phyloP scores from a whole-genome alignment of 2,888 invertebrate species.

The Beris chalybata region DNA sequence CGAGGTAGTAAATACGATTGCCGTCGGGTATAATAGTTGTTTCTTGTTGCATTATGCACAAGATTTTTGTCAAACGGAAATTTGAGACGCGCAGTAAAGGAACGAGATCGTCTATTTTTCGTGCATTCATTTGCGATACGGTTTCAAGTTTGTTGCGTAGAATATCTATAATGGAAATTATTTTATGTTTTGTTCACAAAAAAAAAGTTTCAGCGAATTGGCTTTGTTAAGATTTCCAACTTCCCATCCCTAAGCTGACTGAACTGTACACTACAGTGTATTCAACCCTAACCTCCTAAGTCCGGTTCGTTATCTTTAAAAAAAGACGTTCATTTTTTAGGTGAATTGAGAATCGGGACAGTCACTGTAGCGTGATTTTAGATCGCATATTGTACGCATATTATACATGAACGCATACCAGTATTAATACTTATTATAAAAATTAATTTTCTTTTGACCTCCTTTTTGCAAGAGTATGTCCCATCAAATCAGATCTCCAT shows the following conservation, averaged over 20 bases:
- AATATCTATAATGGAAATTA: slow-evolving; percentile 45
- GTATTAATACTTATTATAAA: too few species aligned
- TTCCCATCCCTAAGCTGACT: too few species aligned
- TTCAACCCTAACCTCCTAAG: too few species aligned
- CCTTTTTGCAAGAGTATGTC: too few species aligned
- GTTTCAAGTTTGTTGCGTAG: slow-evolving; percentile 53
- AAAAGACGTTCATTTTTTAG: slow-evolving; percentile 48
- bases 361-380: too few species aligned
- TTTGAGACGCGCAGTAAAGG: slow-evolving; percentile 59
- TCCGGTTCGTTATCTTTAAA: too few species aligned
- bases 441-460: too few species aligned
- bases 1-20: slow-evolving; percentile 64
- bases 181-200: slow-evolving; percentile 39
- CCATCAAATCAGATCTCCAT: too few species aligned
- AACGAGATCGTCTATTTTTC: slow-evolving; percentile 58
- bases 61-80: slow-evolving; percentile 46
- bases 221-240: slow-evolving; percentile 43
- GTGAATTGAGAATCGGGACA: neutral
- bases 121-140: slow-evolving; percentile 56
- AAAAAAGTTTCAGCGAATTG: neutral
- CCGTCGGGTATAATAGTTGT: slow-evolving; percentile 52
- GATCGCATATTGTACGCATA: too few species aligned
- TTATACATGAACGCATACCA: too few species aligned
- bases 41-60: slow-evolving; percentile 52
- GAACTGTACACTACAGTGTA: too few species aligned